Evolutionary conservation across 2,113 vertebrate species (phyloP), one percentile per base, ranked within the genome.

Genomic region (Cichladusa arquata): DNA sequence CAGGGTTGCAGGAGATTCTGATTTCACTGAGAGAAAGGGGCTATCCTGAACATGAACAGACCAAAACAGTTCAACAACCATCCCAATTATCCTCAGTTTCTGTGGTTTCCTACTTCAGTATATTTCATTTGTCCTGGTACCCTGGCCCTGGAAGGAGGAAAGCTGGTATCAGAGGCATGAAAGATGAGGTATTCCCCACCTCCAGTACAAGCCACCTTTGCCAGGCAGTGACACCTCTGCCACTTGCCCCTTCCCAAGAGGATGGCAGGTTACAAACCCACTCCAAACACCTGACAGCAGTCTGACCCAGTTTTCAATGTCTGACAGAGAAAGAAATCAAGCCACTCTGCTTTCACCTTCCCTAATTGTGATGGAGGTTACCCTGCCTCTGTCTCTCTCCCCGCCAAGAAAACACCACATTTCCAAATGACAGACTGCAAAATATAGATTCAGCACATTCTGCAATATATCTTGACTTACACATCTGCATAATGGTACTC

Each of bases 401-500:
- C 2, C 0, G 8, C 11, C 6, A 22, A 80, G 28, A 38, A 60
- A 93, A 15, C 4, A 18, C 64, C 56, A 79, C 19, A 38, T 77
- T 58, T 47, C 54, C 60, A 38, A 86, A 80, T 31, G 72, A 88
- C 51, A 71, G 58, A 7, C 34, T 54, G 3, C 9, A 82, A 71
- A 67, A 54, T 31, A 12, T 58, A 66, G 14, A 70, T 42, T 58
- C 73, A 42, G 88, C 84, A 93, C 14, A n/a, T 91, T 95, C 92
- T 83, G 36, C 44, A 91, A 79, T 79, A 65, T 34, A 88, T 57
- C 83, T 73, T 7, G 3, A 76, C 50, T 92, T 60, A 31, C 33
- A 44, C 51, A 92, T 96, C 45, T 92, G 61, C 76, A 92, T 81
- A 92, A 94, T 47, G 51, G 40, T 36, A 42, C 92, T 94, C 70